Conservation (phyloP, 2,113 vertebrate species). For the Electrona antarctica region DNA sequence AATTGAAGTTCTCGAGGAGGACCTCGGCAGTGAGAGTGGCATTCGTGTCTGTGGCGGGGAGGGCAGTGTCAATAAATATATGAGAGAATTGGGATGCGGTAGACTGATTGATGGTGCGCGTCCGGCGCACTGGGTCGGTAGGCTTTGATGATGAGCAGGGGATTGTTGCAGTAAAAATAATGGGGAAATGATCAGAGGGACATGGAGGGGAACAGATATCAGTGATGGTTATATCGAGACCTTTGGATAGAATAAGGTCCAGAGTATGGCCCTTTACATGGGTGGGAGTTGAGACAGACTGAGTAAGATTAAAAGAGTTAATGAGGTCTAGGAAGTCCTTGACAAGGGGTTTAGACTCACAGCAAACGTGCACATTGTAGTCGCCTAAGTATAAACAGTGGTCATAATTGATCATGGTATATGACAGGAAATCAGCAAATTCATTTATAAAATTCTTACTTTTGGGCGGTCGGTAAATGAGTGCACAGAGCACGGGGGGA, state of each 20-base stretch:
- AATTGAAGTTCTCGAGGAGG: not conserved
- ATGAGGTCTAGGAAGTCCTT: not conserved
- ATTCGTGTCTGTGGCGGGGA: not conserved
- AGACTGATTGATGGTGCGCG: not conserved
- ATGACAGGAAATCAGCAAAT: no score
- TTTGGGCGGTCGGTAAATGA: no score
- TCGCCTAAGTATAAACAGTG: no score
- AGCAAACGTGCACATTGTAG: conserved; percentile 9
- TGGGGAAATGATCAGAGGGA: not conserved
- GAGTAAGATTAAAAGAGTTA: conserved; percentile 4
- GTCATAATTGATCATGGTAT: no score
- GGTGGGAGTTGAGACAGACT: conserved; percentile 3
- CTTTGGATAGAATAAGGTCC: conserved; percentile 1
- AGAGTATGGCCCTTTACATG: conserved; percentile 6
- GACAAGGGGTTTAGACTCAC: not conserved
- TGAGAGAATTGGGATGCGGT: not conserved
- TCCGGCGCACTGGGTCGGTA: no score
- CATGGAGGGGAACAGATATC: conserved; percentile 6
- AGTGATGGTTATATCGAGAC: not conserved
- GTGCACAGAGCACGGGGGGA: no score
- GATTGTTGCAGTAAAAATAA: not conserved
- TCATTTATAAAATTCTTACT: no score
- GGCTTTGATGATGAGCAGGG: no score
- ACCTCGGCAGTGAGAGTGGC: not conserved
- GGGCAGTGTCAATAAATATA: not conserved